A percentile compares a stretch with the other conserved stretches of the same genome.
Evolutionary conservation across 2,113 vertebrate species (phyloP).

Genomic region (Dicaeum eximium): DNA sequence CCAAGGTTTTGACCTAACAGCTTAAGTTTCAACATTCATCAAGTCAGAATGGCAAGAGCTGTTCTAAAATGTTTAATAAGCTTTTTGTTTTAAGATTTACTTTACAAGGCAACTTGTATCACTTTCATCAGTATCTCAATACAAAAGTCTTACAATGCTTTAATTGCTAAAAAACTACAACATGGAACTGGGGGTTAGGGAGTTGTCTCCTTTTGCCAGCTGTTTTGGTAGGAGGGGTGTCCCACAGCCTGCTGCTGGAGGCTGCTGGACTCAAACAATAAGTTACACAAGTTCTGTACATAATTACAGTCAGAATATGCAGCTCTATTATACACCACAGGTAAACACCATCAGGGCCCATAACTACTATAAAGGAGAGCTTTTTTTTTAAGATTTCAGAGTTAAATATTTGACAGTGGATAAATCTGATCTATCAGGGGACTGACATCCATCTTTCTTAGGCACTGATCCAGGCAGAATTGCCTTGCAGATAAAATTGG

Average conservation of each 20-base stretch:
- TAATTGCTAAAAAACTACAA: conserved; percentile 69
- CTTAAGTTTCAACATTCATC: neutral
- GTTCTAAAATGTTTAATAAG: conserved; percentile 72
- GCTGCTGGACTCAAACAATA: conserved; percentile 65
- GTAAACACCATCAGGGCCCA: neutral
- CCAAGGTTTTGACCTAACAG: neutral
- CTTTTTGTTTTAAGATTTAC: conserved; percentile 54
- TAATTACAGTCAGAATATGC: conserved; percentile 75
- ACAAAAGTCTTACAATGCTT: conserved; percentile 72
- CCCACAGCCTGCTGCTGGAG: neutral
- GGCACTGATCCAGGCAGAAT: conserved; percentile 54
- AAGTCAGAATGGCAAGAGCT: conserved; percentile 11
- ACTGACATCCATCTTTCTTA: conserved; percentile 1
- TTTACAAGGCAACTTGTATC: conserved; percentile 69
- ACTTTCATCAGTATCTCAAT: conserved; percentile 55
- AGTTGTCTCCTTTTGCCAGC: conserved; percentile 59
- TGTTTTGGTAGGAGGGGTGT: neutral
- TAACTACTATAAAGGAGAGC: neutral
- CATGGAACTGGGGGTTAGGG: conserved; percentile 54
- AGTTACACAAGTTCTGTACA: conserved; percentile 86
- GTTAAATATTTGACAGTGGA: neutral
- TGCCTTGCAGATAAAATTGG: conserved; percentile 18
- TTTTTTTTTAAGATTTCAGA: neutral
- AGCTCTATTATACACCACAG: neutral
- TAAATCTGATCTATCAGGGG: neutral